Evolutionary conservation across 2,797 vertebrate species (phyloP).

Genomic region (Hydrophis major): DNA sequence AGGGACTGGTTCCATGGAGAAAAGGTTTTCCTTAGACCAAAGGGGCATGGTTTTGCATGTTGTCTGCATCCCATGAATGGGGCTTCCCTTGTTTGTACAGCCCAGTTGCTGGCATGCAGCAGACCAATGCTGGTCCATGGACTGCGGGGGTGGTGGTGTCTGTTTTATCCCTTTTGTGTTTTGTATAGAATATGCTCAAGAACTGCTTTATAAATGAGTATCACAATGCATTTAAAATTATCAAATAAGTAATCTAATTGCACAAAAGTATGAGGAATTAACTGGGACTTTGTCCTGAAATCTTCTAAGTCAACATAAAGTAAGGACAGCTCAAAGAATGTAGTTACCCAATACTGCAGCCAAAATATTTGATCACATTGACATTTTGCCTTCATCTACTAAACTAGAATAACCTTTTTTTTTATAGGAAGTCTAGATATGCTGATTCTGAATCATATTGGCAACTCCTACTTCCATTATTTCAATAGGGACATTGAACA

Average conservation of each 20-base stretch:
- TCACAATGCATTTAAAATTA: neutral
- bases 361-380: neutral
- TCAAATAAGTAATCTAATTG: neutral
- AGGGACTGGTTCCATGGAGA: too few species aligned
- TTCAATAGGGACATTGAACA: slow-evolving; percentile 56
- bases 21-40: too few species aligned
- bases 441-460: slow-evolving; percentile 76
- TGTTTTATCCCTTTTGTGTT: neutral
- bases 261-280: neutral
- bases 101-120: too few species aligned
- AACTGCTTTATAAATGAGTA: neutral
- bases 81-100: too few species aligned
- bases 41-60: too few species aligned
- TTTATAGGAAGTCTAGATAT: slow-evolving; percentile 74
- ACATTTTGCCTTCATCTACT: neutral
- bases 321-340: neutral
- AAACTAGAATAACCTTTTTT: neutral
- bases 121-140: too few species aligned
- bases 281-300: neutral
- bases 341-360: neutral
- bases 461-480: slow-evolving; percentile 19
- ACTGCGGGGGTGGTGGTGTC: too few species aligned
- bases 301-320: neutral
- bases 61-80: too few species aligned
- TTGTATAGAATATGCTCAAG: neutral